A percentile compares a stretch with the other conserved stretches of the same genome.
These are phyloP conservation scores for Lanistes nyassanus DNA, from an alignment of 1,140 invertebrate species.

Conservation along the genomic window DNA sequence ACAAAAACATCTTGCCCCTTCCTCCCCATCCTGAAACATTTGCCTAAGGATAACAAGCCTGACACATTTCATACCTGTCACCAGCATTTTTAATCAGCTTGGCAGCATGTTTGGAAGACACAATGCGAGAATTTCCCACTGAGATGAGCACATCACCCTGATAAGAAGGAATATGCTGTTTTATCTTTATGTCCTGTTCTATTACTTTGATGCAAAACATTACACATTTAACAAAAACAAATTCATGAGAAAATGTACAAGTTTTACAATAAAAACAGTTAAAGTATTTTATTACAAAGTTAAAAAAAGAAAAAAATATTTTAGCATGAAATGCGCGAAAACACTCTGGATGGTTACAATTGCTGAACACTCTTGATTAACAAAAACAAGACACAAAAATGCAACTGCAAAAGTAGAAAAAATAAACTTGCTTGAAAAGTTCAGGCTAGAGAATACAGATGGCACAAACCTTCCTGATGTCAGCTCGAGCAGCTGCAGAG, in stretches of 20 bases:
- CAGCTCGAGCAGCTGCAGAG: constrained; percentile 80
- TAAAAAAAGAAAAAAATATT: neutral
- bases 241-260: neutral
- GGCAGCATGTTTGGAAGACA: constrained; percentile 76
- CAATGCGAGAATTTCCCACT: constrained; percentile 82
- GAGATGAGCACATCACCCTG: constrained; percentile 81
- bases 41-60: constrained; percentile 50
- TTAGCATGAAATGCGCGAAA: too few species aligned
- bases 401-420: too few species aligned
- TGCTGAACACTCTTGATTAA: too few species aligned
- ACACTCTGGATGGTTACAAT: too few species aligned
- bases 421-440: too few species aligned
- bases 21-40: neutral
- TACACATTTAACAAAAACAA: neutral
- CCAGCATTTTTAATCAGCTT: constrained; percentile 73
- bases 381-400: too few species aligned
- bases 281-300: neutral
- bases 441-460: neutral
- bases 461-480: constrained; percentile 70
- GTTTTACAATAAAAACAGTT: neutral
- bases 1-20: neutral
- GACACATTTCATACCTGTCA: constrained; percentile 70
- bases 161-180: constrained; percentile 2
- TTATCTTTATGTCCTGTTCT: neutral
- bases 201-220: neutral